A percentile compares a stretch with the other conserved stretches of the same genome.
Conservation (phyloP, 2,113 vertebrate species). For the Ammospiza nelsoni region DNA sequence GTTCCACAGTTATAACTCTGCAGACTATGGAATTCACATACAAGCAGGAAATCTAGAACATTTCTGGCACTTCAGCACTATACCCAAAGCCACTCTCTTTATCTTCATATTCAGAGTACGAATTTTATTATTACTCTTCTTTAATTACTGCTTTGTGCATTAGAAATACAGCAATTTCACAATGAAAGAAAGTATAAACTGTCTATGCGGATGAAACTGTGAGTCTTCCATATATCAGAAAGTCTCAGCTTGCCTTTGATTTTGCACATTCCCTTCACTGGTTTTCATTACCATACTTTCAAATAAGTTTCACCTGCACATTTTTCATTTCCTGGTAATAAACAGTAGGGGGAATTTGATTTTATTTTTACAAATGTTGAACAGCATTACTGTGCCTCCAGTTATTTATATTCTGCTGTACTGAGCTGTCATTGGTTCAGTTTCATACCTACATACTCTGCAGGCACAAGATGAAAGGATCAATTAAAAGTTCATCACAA, state of each 20-base stretch:
- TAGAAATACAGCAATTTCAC: background rate
- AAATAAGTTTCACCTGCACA: background rate
- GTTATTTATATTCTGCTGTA: conserved; percentile 20
- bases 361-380: conserved; percentile 36
- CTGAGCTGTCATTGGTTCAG: background rate
- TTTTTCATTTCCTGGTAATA: conserved; percentile 30
- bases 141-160: background rate
- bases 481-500: background rate
- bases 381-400: background rate
- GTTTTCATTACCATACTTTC: conserved; percentile 16
- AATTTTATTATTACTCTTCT: background rate
- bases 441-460: background rate
- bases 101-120: background rate
- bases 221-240: background rate
- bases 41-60: background rate
- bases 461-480: background rate
- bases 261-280: background rate
- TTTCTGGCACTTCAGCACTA: background rate
- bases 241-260: background rate
- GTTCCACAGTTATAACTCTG: background rate
- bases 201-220: background rate
- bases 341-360: background rate
- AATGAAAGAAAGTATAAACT: background rate
- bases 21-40: background rate
- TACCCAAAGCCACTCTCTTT: background rate